A percentile compares a stretch with the other conserved stretches of the same genome.
phyloP scores from a whole-genome alignment of 2,888 invertebrate species.

The Conomelus anceps region DNA sequence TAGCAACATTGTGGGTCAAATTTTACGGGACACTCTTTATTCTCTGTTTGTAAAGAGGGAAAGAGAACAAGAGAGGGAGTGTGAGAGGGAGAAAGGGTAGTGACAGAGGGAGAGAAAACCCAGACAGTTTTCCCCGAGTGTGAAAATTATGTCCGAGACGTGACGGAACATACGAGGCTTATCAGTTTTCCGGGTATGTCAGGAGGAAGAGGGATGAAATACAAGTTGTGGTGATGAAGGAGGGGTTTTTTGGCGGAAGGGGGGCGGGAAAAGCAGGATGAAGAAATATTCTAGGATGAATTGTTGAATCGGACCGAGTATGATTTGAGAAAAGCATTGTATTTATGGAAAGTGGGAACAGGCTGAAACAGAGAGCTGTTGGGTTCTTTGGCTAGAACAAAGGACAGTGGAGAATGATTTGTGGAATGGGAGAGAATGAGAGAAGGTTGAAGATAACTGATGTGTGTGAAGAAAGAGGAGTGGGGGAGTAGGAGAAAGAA shows the following conservation, averaged over 20 bases:
- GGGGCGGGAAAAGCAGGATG: no score
- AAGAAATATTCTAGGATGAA: background rate
- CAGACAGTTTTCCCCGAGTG: background rate
- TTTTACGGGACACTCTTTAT: background rate
- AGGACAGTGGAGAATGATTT: no score
- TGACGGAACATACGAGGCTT: background rate
- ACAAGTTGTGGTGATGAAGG: background rate
- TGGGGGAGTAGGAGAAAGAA: no score
- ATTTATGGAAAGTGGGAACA: no score
- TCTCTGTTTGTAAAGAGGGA: background rate
- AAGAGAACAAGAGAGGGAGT: background rate
- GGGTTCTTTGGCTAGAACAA: no score
- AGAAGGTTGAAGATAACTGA: no score
- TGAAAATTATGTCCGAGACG: constrained; percentile 2
- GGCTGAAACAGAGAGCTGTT: no score
- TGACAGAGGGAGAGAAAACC: background rate
- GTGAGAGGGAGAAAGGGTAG: background rate
- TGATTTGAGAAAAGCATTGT: background rate
- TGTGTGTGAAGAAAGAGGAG: no score
- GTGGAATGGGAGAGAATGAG: no score
- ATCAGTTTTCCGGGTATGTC: background rate
- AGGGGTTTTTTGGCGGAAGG: background rate
- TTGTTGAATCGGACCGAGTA: background rate
- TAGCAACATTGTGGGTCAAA: background rate
- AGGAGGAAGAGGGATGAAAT: background rate